Conservation (phyloP, 2,113 vertebrate species). For the Regulus satrapa region DNA sequence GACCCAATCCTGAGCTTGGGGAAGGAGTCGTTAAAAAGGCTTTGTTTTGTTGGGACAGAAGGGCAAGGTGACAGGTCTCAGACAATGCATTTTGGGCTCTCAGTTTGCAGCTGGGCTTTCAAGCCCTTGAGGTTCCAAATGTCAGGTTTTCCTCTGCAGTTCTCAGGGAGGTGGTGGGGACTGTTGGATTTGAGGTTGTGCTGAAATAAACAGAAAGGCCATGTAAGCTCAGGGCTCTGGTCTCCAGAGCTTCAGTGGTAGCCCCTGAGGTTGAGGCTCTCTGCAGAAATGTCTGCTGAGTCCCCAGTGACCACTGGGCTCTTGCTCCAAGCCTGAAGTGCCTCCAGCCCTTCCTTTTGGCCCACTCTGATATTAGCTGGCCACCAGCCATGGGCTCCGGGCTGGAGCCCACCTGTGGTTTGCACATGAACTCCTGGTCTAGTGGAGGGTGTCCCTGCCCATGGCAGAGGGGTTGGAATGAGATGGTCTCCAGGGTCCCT, state of each 20-base stretch:
- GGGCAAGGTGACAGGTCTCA: background rate
- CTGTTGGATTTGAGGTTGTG: background rate
- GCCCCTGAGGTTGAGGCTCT: background rate
- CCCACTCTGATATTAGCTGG: background rate
- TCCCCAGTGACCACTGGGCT: background rate
- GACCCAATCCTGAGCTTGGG: background rate
- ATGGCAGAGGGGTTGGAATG: background rate
- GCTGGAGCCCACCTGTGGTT: background rate
- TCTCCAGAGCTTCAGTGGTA: background rate
- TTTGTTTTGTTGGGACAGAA: background rate
- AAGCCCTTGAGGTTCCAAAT: background rate
- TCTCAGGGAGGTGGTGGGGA: background rate
- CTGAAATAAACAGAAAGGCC: background rate
- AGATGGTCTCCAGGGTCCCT: background rate
- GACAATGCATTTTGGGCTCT: background rate
- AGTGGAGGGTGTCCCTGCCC: background rate
- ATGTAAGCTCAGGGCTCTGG: background rate
- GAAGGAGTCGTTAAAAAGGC: background rate
- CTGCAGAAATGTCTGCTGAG: background rate
- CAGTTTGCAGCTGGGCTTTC: background rate
- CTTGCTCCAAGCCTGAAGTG: background rate
- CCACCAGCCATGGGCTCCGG: background rate
- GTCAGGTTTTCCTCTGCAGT: background rate
- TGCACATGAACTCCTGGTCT: background rate
- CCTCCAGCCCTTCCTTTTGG: background rate